phyloP scores from a whole-genome alignment of 2,113 vertebrate species.

The Sialia sialis region DNA sequence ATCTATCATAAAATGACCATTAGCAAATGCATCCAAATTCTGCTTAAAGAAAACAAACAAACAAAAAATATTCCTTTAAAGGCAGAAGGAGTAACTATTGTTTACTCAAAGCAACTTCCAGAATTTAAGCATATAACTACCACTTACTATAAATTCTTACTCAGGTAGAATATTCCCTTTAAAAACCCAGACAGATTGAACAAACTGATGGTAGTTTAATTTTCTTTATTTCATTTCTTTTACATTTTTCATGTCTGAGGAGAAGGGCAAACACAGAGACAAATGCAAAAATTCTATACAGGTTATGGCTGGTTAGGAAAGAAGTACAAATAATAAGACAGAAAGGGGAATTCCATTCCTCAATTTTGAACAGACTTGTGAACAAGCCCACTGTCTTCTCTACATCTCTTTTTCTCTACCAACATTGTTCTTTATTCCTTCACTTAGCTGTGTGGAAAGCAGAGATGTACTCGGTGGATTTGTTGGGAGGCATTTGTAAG shows the following conservation, averaged over 20 bases:
- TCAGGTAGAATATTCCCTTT: not conserved
- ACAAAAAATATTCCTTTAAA: not conserved
- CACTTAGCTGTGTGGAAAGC: not conserved
- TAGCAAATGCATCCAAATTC: not conserved
- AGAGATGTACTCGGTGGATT: not conserved
- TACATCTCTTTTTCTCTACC: not conserved
- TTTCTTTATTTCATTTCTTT: not conserved
- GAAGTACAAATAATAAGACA: not conserved
- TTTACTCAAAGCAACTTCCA: not conserved
- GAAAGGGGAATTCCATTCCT: not conserved
- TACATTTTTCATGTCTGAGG: rapidly evolving
- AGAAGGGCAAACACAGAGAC: not conserved
- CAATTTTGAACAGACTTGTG: not conserved
- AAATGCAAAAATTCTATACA: not conserved
- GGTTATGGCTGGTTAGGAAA: not conserved
- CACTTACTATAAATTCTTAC: not conserved
- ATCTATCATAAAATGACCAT: not conserved
- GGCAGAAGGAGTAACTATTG: not conserved
- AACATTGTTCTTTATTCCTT: not conserved
- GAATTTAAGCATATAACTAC: not conserved
- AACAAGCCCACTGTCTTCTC: not conserved
- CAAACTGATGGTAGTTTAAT: not conserved
- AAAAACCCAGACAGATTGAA: not conserved
- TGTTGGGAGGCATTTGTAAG: not conserved
- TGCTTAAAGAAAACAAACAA: not conserved